phyloP scores from a whole-genome alignment of 2,113 vertebrate species.

The Barbus barbus region DNA sequence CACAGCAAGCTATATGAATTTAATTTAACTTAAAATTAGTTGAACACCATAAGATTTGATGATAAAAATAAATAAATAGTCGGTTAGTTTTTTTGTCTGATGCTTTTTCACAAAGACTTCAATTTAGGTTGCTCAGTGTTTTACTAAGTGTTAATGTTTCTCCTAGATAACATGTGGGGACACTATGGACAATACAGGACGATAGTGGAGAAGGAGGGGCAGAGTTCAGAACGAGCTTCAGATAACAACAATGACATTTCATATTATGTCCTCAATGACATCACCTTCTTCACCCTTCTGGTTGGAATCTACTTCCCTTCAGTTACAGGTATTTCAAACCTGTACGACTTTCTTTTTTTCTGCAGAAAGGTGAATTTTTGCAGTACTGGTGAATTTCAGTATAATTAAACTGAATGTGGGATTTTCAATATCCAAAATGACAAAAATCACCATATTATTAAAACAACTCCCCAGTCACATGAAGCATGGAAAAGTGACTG shows the following conservation, averaged over 20 bases:
- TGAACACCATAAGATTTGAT: background rate
- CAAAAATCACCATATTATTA: too few relatives aligned
- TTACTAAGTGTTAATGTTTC: constrained; percentile 10
- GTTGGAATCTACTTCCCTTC: constrained; percentile 98
- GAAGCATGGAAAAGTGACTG: too few relatives aligned
- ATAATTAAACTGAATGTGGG: too few relatives aligned
- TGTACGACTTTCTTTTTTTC: background rate
- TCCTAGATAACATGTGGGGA: constrained; percentile 89
- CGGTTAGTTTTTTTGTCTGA: background rate
- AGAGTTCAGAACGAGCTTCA: constrained; percentile 58
- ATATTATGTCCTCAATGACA: constrained; percentile 84
- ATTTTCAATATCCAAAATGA: too few relatives aligned
- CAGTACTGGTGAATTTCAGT: background rate
- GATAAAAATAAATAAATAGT: background rate
- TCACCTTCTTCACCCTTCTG: constrained; percentile 89
- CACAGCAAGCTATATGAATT: background rate
- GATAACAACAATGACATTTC: constrained; percentile 50
- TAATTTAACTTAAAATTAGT: background rate
- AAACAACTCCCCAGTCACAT: too few relatives aligned
- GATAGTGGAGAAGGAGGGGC: constrained; percentile 77
- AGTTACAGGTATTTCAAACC: constrained; percentile 81
- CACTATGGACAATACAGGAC: constrained; percentile 74
- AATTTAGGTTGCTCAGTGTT: background rate
- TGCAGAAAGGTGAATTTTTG: background rate
- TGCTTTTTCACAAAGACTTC: background rate